Base-by-base conservation (phyloP, 2,888 invertebrate species). In the Mystacides longicornis region DNA sequence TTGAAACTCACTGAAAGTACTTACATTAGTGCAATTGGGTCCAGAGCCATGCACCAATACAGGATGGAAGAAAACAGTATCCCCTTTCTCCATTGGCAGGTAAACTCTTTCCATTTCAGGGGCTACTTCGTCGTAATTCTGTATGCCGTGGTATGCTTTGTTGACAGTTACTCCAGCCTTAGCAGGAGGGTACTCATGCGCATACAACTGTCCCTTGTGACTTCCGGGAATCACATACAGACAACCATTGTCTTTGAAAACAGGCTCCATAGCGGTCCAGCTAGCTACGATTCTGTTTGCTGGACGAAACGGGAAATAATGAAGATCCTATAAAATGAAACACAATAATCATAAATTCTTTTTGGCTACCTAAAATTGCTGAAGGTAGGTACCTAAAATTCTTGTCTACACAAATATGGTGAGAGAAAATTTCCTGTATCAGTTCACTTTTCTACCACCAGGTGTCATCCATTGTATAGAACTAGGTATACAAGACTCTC, bases 41-140 rank as follows among this genome's bases (percentile, higher is more conserved):
- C 92, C 90, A 0, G 92, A 92, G 2, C 93, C 93, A 67, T 93
- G 93, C 33, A 93, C 78, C 9, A 94, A 69, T n/a, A 88, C 67
- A 0, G 93, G 92, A 71, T 93, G 91, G 69, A 94, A 90, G 73
- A 93, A 87, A 11, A 90, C 86, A 0, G 92, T 92, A 68, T 93
- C 93, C 0, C 93, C 93, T 9, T 87, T 85, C 51, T 85, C 81
- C 91, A 93, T 93, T 62, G 82, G 80, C 11, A 93, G 73, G 63
- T 86, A 73, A 0, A 84, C 69, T 59, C 79, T 74, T 27, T 61
- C 53, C 2, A 62, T 57, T 2, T 58, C 46, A 0, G 68, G 67
- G 0, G 82, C 79, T 9, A 71, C 55, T 1, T 66, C 52, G 2
- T 71, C 71, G 43, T 73, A 69, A 3, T 75, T 73, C 43, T 71